Evolutionary conservation across 2,113 vertebrate genomes (phyloP), one percentile per base, ranked within the genome.

Genomic region (Verasper variegatus): DNA sequence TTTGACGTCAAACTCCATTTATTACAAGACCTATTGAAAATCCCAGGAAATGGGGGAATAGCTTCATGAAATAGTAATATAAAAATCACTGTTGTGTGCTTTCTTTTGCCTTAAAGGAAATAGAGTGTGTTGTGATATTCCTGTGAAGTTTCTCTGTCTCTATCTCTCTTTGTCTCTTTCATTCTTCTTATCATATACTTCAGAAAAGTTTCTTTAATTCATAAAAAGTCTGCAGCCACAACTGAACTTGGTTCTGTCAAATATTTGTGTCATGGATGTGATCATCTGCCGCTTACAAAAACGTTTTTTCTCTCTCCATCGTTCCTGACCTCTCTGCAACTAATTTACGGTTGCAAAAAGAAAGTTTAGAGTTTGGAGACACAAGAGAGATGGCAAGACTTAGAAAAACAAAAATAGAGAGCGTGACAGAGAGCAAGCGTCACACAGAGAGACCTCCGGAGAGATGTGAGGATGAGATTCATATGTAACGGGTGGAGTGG

Each of bases 401-500:
- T 49, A 77, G 74, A 23, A 37, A 47, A 65, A 85, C 78, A 78
- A 68, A 89, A 80, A 73, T 42, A 84, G 67, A 69, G 55, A 71
- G 35, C 45, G 31, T 9, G 35, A 80, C 67, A 56, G 37, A 63
- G 77, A 82, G 61, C 27, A 3, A 60, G 75, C 49, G 75, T 71
- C 81, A 71, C 74, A 3, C 66, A 66, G 66, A 78, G 76, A 73
- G 71, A 73, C 70, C 81, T 85, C 81, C 0, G 5, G 64, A 68
- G 82, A 71, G 74, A 77, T 74, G 73, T 2, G 42, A 71, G 81
- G 74, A 91, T 90, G 86, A 88, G 79, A 87, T 80, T 83, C 81
- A 59, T 77, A 18, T 59, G 62, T 73, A 61, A 55, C 5, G 21
- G 65, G 71, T 78, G 76, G 83, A 75, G 74, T 12, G 45, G 45